Base-by-base conservation (phyloP, 2,888 invertebrate genomes). In the Smittia aterrima region DNA sequence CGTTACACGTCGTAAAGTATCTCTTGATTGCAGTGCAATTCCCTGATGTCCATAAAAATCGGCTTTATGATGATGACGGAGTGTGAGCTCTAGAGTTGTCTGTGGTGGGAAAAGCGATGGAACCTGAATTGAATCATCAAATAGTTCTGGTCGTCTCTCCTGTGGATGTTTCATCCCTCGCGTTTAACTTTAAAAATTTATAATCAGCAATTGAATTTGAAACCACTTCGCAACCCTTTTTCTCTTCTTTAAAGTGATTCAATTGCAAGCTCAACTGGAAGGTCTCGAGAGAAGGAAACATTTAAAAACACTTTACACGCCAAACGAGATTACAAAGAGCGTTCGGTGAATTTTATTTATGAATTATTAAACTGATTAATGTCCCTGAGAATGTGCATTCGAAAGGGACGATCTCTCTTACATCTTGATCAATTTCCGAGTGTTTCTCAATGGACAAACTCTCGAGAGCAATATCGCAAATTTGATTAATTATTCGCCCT, bases 311-410 rank as follows among this genome's bases (percentile, higher is more conserved):
- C 53, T 54, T 54, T 68, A 68, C 41, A 68, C 24, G 41, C 18
- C 53, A 71, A 71, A 71, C 54, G 70, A 71, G 70, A 71, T 71
- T 71, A 71, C 68, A 68, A 4, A 2, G 18, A 24, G 22, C 27
- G 20, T 27, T 20, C 25, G n/a, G 54, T 71, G 70, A 54, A 71
- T 54, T 53, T 71, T 71, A 71, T 71, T 71, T 71, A 71, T 71
- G 70, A 71, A 71, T 71, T 71, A 71, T 71, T 71, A 71, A 71
- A 53, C 70, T 53, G 70, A 71, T 71, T 71, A 71, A 71, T 71
- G 70, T 27, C 70, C 54, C 24, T 18, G 7, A 6, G 58, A 11
- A 38, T 38, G 38, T 38, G 38, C 11, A 7, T 38, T 38, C 6
- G 11, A 38, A 11, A 11, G 38, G 11, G 38, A 38, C 11, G 38